Percentiles rank a stretch among this genome's conserved stretches.
Evolutionary conservation across 2,797 vertebrate species (phyloP).

Genomic region (Microctenopoma lineatum): DNA sequence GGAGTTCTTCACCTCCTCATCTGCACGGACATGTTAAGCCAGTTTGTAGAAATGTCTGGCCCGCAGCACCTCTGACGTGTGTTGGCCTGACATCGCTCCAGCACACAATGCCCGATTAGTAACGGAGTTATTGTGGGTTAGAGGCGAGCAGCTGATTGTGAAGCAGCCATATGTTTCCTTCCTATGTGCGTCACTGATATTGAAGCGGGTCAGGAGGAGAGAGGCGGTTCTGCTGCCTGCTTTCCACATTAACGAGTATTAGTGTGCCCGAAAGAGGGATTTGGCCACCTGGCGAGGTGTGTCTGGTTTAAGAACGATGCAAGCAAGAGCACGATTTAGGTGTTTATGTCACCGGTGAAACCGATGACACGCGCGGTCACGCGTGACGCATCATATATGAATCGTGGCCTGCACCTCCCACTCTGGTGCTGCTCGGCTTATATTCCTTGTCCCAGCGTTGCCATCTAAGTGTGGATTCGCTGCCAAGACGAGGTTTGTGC

Average conservation of each 20-base stretch:
- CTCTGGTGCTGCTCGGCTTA: constrained; percentile 45
- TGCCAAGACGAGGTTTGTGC: constrained; percentile 52
- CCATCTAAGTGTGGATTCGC: constrained; percentile 71
- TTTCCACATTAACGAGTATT: constrained; percentile 67
- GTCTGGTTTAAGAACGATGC: constrained; percentile 45
- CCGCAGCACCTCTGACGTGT: neutral
- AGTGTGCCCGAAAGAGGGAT: constrained; percentile 62
- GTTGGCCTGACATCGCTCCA: neutral
- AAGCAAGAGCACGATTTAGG: constrained; percentile 2
- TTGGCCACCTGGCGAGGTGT: constrained; percentile 72
- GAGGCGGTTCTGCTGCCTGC: constrained; percentile 45
- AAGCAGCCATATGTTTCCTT: constrained; percentile 64
- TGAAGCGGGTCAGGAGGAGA: constrained; percentile 49
- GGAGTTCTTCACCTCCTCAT: neutral
- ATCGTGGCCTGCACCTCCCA: constrained; percentile 45
- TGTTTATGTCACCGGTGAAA: constrained; percentile 11
- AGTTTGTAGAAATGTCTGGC: neutral
- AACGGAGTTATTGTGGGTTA: constrained; percentile 14
- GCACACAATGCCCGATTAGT: constrained; percentile 20
- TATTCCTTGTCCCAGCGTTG: constrained; percentile 57
- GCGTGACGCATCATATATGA: constrained; percentile 59
- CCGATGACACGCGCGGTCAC: constrained; percentile 30
- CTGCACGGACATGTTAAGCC: neutral
- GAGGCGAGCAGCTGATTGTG: constrained; percentile 39
- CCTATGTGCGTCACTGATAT: constrained; percentile 69